Conservation (phyloP, 2,797 vertebrate genomes). For the Oreonectes daqikongensis region DNA sequence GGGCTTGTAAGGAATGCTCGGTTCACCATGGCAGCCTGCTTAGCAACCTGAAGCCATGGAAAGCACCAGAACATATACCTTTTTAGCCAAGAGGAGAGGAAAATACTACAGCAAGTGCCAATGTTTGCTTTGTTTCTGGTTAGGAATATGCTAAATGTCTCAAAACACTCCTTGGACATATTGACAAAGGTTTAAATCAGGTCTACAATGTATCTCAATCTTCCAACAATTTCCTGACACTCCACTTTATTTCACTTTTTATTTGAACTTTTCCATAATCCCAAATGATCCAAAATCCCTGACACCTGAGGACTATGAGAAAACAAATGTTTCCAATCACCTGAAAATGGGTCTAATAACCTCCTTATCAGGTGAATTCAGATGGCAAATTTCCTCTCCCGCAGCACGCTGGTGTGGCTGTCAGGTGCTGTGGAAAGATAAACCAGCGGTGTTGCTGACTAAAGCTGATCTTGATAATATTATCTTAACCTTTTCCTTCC, state of each 20-base stretch:
- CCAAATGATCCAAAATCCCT: not conserved
- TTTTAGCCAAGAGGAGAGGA: not conserved
- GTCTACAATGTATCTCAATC: not conserved
- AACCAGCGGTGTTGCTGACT: slow-evolving; percentile 40
- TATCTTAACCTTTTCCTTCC: slow-evolving; percentile 67
- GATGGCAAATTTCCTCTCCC: slow-evolving; percentile 10
- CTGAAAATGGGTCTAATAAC: slow-evolving; percentile 1
- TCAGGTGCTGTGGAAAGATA: slow-evolving; percentile 62
- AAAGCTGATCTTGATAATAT: slow-evolving; percentile 71
- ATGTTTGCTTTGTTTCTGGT: not conserved
- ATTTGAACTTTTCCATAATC: slow-evolving; percentile 5
- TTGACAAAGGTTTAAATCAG: not conserved
- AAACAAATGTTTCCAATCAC: slow-evolving; percentile 14
- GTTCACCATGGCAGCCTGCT: slow-evolving; percentile 65
- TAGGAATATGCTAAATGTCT: not conserved
- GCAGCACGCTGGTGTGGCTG: slow-evolving; percentile 28
- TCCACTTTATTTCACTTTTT: not conserved
- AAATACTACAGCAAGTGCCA: not conserved
- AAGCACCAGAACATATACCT: slow-evolving; percentile 8
- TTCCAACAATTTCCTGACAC: not conserved
- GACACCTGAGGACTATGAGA: not conserved
- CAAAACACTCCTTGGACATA: not conserved
- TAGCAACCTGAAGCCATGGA: slow-evolving; percentile 63
- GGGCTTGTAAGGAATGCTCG: slow-evolving; percentile 67
- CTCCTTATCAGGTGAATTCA: slow-evolving; percentile 19